phyloP scores from a whole-genome alignment of 2,888 invertebrate genomes.

The Eristalis intricaria region DNA sequence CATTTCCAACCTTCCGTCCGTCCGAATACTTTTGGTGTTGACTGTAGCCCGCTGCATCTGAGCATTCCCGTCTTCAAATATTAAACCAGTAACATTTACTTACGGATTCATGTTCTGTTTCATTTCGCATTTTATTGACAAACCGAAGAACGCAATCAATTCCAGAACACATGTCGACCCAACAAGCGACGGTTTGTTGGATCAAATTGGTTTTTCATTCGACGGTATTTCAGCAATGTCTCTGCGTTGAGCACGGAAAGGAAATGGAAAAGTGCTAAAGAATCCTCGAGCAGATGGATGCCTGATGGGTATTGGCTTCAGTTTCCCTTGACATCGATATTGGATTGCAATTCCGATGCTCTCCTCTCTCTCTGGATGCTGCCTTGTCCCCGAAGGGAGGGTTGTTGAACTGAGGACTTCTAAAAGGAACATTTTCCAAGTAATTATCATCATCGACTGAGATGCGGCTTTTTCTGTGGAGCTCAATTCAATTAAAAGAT shows the following conservation, averaged over 20 bases:
- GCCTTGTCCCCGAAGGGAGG: not conserved
- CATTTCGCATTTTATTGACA: not conserved
- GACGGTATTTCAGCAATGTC: slow-evolving; percentile 23
- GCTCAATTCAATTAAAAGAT: not conserved
- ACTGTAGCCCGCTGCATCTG: not conserved
- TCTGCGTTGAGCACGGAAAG: not conserved
- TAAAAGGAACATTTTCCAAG: no score
- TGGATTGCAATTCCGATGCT: not conserved
- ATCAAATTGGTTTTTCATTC: slow-evolving; percentile 43
- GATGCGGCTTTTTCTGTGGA: not conserved
- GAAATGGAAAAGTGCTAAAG: not conserved
- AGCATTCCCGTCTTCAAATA: no score
- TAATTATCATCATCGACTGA: no score
- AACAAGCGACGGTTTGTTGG: slow-evolving; percentile 1
- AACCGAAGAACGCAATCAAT: slow-evolving; percentile 31
- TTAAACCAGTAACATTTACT: not conserved
- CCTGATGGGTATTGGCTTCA: not conserved
- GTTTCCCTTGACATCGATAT: slow-evolving; percentile 1
- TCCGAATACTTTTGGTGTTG: not conserved
- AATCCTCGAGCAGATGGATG: not conserved
- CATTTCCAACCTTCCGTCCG: not conserved
- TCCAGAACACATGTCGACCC: slow-evolving; percentile 16
- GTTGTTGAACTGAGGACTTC: no score
- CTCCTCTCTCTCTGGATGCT: not conserved
- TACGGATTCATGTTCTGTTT: slow-evolving; percentile 4